These are phyloP conservation scores for Axea sp. DNA, from an alignment of 2,888 invertebrate species.

Conservation along the genomic window DNA sequence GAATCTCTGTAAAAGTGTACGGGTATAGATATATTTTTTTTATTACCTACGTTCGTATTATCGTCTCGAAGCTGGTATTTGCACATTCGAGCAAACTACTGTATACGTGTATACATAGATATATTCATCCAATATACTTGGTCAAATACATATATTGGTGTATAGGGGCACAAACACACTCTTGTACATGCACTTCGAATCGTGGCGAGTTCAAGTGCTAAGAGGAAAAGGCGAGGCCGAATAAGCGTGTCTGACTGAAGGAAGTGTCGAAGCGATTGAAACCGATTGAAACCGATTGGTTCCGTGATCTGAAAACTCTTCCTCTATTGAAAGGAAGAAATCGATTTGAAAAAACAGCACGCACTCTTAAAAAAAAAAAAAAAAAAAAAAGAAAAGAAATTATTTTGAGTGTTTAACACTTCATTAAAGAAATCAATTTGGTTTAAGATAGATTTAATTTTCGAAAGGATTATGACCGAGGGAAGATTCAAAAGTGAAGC, in stretches of 20 bases:
- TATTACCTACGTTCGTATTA: conserved; percentile 38
- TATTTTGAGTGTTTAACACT: too few relatives aligned
- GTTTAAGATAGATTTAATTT: neutral
- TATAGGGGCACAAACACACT: neutral
- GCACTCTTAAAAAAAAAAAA: too few relatives aligned
- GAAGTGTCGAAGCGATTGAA: conserved; percentile 66
- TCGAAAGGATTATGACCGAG: neutral
- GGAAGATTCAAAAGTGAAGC: conserved; percentile 14
- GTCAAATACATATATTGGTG: too few relatives aligned
- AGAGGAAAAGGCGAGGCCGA: conserved; percentile 65
- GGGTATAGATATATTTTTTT: conserved; percentile 26
- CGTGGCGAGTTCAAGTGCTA: conserved; percentile 56
- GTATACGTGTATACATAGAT: neutral
- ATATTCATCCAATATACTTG: neutral
- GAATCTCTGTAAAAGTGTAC: conserved; percentile 34
- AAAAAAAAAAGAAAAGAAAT: too few relatives aligned
- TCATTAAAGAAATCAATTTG: neutral
- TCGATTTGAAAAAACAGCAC: too few relatives aligned
- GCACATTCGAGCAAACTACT: conserved; percentile 12
- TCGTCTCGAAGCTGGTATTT: conserved; percentile 26
- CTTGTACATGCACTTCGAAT: neutral
- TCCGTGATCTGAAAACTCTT: neutral
- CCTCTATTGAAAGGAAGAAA: too few relatives aligned
- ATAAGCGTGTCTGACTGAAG: conserved; percentile 63
- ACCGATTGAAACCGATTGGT: conserved; percentile 36